Base-by-base conservation (phyloP, 2,888 invertebrate genomes). In the Drepana falcataria region DNA sequence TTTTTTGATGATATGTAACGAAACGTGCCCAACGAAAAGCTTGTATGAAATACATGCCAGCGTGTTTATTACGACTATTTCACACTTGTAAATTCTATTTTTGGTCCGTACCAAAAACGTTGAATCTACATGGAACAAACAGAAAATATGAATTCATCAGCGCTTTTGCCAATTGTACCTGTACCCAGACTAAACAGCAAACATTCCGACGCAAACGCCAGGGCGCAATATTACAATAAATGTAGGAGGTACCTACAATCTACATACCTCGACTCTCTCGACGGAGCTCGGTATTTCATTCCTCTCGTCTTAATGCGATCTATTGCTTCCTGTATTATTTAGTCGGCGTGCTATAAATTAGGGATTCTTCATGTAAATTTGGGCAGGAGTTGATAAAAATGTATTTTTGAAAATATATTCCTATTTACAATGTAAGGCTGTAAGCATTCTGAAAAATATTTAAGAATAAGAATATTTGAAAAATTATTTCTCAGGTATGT, bases 251-350 rank as follows among this genome's bases (percentile, higher is more conserved):
- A 54, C 34, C 35, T 49, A 53, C 65, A 66, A 66, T 67, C 65
- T 62, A 69, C 68, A 68, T 68, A 60, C 68, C 68, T 61, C 48
- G 55, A 53, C 40, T 44, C 51, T 51, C 51, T 35, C 33, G 40
- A 40, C 51, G 59, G 54, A 49, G 53, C 48, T 58, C 53, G 66
- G 66, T 67, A 69, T 69, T 69, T 59, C 69, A 64, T 63, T 59
- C 64, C 68, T 64, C 68, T 66, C 66, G 66, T 61, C 69, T 69
- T 68, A 66, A 67, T 63, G 59, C 67, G 64, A 61, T 59, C 64
- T 69, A 63, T 66, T 69, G 69, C 68, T 64, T 62, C 66, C 66
- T 59, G 59, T 58, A 66, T 67, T 68, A 68, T 69, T 60, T 64
- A 62, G 53, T 58, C 58, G 60, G 52, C 56, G 51, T 44, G 59